Base-by-base conservation (phyloP, 1,140 invertebrate species). In the Bombus turneri region DNA sequence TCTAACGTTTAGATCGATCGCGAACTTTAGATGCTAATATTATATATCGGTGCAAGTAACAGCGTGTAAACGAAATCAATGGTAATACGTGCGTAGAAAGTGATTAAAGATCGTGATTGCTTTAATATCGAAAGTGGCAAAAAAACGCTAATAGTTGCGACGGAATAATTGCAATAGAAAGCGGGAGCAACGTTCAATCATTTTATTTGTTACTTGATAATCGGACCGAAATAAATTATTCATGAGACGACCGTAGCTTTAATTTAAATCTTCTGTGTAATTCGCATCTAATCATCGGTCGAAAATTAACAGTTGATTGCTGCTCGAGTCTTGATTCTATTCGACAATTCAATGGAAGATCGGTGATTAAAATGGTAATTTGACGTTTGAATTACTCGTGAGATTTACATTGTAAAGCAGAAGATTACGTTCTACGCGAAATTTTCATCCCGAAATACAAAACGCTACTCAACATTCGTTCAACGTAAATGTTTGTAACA, bases 71-170 rank as follows among this genome's bases (percentile, higher is more conserved):
- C 15, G 28, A 43, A 69, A 47, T 68, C 5, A 59, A 22, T 25
- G n/a, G 47, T 22, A 31, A 64, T 13, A 15, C 34, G 31, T 22
- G 41, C 39, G 18, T 83, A 57, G 62, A 83, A 76, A 83, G 81
- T 57, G 81, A 83, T 76, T 15, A 31, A 66, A 64, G 57, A 74
- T 31, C 34, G 62, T 66, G 72, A 28, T 34, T 47, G 53, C 4
- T 69, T 83, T 77, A 69, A 41, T 68, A 83, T 78, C 64, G 74
- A 83, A 83, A 83, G 82, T 57, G n/a, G 64, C 41, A 31, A 34
- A 31, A 68, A 68, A 77, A 69, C 10, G 43, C 34, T 69, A 77
- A 83, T 28, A 57, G 62, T 57, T 28, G 31, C 43, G 18, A 28
- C 13, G 72, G 43, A 76, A 39, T 66, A 83, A 66, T 76, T 76